Evolutionary conservation across 1,140 invertebrate species (phyloP).

Genomic region (Cydia pomonella): DNA sequence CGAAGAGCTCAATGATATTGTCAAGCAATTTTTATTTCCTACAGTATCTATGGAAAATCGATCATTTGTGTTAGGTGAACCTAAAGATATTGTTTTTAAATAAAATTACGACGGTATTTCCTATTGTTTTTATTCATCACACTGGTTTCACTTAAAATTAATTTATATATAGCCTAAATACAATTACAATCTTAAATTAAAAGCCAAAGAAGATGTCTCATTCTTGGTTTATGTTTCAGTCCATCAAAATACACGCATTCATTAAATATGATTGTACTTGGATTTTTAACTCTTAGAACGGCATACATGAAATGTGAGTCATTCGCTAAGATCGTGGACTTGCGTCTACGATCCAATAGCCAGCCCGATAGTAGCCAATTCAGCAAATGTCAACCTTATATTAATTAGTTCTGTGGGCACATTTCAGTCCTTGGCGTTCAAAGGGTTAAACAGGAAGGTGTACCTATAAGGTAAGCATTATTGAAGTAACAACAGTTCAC

Average conservation of each 20-base stretch:
- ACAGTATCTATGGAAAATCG: conserved; percentile 82
- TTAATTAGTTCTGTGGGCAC: not conserved
- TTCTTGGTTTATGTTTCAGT: not conserved
- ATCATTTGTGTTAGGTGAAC: conserved; percentile 79
- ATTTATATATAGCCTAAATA: not conserved
- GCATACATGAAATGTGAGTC: too few species aligned
- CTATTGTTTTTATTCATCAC: conserved; percentile 53
- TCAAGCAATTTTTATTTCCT: conserved; percentile 83
- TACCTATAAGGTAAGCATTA: not conserved
- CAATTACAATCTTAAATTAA: not conserved
- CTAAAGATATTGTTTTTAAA: conserved; percentile 57
- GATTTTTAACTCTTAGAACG: too few species aligned
- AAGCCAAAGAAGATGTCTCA: not conserved
- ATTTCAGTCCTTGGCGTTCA: too few species aligned
- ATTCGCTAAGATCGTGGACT: too few species aligned
- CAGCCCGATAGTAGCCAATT: too few species aligned
- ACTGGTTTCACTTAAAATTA: conserved; percentile 39
- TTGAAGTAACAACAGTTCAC: not conserved
- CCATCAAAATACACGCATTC: not conserved
- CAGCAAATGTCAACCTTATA: not conserved
- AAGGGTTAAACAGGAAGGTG: too few species aligned
- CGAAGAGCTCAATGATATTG: conserved; percentile 88
- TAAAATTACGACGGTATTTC: conserved; percentile 50
- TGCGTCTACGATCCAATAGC: too few species aligned
- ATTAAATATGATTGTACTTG: not conserved